A percentile compares a stretch with the other conserved stretches of the same genome.
These are phyloP conservation scores for Laticauda laticaudata DNA, from an alignment of 2,113 vertebrate species.

Conservation along the genomic window DNA sequence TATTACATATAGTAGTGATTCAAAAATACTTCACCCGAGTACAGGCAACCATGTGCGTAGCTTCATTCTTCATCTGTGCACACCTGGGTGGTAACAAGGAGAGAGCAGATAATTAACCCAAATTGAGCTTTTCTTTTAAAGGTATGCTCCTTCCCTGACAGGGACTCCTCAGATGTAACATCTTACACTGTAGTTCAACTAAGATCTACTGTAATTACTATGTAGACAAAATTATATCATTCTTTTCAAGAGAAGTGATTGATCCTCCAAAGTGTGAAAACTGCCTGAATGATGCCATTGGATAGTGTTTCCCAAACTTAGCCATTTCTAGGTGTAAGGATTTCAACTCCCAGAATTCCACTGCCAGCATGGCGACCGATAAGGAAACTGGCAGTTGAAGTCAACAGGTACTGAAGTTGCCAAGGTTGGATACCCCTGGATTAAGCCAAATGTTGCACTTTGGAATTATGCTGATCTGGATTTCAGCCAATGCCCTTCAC, in stretches of 20 bases:
- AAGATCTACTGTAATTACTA: not conserved
- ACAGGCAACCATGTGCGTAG: conserved; percentile 53
- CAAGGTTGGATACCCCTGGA: not conserved
- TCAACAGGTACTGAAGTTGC: not conserved
- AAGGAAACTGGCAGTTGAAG: not conserved
- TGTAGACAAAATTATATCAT: not conserved
- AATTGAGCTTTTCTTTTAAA: not conserved
- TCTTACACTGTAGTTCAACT: not conserved
- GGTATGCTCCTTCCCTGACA: rapidly evolving
- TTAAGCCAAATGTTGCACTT: not conserved
- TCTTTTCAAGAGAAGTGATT: not conserved
- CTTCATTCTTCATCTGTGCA: conserved; percentile 98
- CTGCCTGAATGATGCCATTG: not conserved
- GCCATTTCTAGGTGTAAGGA: not conserved
- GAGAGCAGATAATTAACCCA: not conserved
- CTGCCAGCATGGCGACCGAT: not conserved
- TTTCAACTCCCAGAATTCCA: not conserved
- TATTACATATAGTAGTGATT: conserved; percentile 92
- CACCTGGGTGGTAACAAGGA: conserved; percentile 75
- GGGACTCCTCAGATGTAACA: not conserved
- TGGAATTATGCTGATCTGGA: not conserved
- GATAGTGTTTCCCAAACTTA: not conserved
- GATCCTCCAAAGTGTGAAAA: not conserved
- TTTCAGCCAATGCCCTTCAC: not conserved
- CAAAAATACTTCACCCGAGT: conserved; percentile 52